Percentiles rank a stretch among this genome's conserved stretches.
Evolutionary conservation across 2,113 vertebrate genomes (phyloP).

Genomic region (Marcusenius ussheri): DNA sequence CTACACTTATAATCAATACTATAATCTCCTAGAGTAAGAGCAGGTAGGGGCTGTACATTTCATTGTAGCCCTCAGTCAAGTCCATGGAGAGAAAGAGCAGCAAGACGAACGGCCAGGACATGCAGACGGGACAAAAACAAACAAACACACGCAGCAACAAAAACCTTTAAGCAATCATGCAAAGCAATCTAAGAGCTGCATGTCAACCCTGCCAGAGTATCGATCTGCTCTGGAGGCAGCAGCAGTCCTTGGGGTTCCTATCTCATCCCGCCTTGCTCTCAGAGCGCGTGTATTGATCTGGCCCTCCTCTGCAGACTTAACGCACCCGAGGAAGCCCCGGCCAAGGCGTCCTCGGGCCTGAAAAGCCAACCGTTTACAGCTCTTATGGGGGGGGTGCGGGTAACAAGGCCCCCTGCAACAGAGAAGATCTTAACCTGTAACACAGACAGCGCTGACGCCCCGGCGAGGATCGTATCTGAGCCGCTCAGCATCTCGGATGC

Average conservation of each 20-base stretch:
- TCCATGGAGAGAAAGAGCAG: background rate
- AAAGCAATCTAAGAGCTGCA: conserved; percentile 86
- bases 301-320: conserved; percentile 79
- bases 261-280: conserved; percentile 76
- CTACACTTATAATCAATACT: background rate
- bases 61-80: background rate
- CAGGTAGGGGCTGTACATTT: background rate
- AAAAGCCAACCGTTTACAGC: conserved; percentile 52
- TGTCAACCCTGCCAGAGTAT: conserved; percentile 78
- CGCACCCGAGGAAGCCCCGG: conserved; percentile 69
- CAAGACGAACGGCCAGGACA: background rate
- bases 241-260: conserved; percentile 69
- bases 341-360: conserved; percentile 63
- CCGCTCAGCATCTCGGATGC: background rate
- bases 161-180: conserved; percentile 97
- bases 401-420: background rate
- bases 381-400: conserved; percentile 21
- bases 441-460: conserved; percentile 14
- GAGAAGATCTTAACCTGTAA: conserved; percentile 25
- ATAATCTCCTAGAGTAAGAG: background rate
- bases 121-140: conserved; percentile 16
- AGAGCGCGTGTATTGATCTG: conserved; percentile 91
- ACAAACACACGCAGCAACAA: conserved; percentile 64
- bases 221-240: conserved; percentile 87
- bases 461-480: conserved; percentile 15